Evolutionary conservation across 2,113 vertebrate species (phyloP).

Genomic region (Cololabis saira): DNA sequence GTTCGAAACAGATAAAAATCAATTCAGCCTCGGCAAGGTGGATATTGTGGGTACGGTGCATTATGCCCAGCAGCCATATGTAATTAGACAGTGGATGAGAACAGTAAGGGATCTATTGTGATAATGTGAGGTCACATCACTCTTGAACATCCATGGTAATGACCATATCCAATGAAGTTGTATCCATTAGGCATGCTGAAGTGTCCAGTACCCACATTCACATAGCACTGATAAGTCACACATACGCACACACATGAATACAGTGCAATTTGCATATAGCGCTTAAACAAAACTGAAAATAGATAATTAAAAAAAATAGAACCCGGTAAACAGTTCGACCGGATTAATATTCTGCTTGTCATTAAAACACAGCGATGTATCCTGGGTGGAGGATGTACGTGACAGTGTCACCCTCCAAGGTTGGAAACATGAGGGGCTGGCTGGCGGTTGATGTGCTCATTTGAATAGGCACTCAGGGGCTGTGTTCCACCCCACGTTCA

Average conservation of each 20-base stretch:
- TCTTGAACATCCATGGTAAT: conserved; percentile 77
- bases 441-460: conserved; percentile 71
- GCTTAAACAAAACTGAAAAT: conserved; percentile 63
- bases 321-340: conserved; percentile 42
- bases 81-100: conserved; percentile 72
- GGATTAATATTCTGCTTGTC: conserved; percentile 72
- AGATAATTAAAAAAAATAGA: conserved; percentile 65
- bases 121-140: conserved; percentile 77
- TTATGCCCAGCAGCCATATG: conserved; percentile 46
- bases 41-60: conserved; percentile 42
- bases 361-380: conserved; percentile 67
- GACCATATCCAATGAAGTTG: conserved; percentile 75
- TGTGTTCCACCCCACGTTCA: conserved; percentile 48
- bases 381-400: conserved; percentile 60
- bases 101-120: conserved; percentile 70
- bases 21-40: conserved; percentile 46
- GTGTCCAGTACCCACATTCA: conserved; percentile 70
- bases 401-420: conserved; percentile 63
- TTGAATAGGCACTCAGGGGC: conserved; percentile 75
- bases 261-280: conserved; percentile 71
- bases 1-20: conserved; percentile 45
- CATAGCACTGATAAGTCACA: conserved; percentile 59
- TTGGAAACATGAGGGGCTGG: conserved; percentile 61
- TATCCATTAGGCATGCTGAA: conserved; percentile 77
- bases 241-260: conserved; percentile 47